These are phyloP conservation scores for Otolemur crassicaudatus DNA, from an alignment of 2,797 vertebrate genomes.

Conservation along the genomic window DNA sequence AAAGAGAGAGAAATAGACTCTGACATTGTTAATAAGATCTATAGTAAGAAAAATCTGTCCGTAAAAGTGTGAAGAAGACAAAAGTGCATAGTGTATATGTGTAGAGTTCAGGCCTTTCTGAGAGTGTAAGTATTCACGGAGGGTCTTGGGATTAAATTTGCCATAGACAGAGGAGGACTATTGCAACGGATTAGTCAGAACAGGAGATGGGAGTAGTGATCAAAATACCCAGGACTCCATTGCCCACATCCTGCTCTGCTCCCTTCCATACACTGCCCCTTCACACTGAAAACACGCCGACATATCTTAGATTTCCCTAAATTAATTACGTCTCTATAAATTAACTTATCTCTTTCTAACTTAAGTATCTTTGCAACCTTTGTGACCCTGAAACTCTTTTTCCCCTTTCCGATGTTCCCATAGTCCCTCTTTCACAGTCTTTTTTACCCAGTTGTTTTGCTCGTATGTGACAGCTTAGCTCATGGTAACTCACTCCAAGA, in stretches of 20 bases:
- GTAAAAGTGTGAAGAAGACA: background rate
- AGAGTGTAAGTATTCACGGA: too few species aligned
- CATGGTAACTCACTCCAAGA: background rate
- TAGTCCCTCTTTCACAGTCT: background rate
- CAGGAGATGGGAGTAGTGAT: rapidly evolving
- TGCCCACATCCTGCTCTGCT: background rate
- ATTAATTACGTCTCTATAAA: background rate
- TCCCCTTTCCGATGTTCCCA: background rate
- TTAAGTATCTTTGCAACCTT: background rate
- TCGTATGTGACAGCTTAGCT: background rate
- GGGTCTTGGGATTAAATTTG: background rate
- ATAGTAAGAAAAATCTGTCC: background rate
- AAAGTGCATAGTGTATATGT: background rate
- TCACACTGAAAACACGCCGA: background rate
- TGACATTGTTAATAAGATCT: background rate
- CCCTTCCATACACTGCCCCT: background rate
- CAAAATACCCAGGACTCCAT: rapidly evolving
- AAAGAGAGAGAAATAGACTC: too few species aligned
- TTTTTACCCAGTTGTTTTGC: background rate
- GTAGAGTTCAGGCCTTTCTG: background rate
- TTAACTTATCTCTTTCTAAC: background rate
- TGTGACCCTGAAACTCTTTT: background rate
- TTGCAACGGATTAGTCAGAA: background rate
- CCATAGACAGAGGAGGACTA: background rate
- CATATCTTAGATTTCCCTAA: background rate